These are phyloP conservation scores for Tautogolabrus adspersus DNA, from an alignment of 2,113 vertebrate genomes.

Conservation along the genomic window DNA sequence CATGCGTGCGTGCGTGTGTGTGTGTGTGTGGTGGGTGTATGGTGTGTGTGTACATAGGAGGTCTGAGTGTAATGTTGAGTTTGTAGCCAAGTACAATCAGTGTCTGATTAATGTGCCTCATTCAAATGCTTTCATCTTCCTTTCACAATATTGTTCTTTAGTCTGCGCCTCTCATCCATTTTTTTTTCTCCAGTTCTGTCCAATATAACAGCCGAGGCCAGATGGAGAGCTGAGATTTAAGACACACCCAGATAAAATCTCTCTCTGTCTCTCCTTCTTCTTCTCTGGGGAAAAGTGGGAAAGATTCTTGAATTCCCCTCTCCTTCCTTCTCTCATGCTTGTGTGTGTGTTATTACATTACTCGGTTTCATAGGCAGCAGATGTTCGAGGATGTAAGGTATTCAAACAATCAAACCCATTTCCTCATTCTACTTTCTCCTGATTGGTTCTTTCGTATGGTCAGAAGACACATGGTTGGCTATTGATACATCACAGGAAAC, in stretches of 20 bases:
- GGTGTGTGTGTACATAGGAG: background rate
- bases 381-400: slow-evolving; percentile 70
- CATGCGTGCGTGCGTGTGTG: background rate
- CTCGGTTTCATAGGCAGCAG: slow-evolving; percentile 71
- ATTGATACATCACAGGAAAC: slow-evolving; percentile 24
- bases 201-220: slow-evolving; percentile 54
- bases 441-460: slow-evolving; percentile 44
- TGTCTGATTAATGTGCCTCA: slow-evolving; percentile 42
- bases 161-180: slow-evolving; percentile 36
- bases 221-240: slow-evolving; percentile 62
- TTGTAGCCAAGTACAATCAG: slow-evolving; percentile 56
- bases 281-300: slow-evolving; percentile 57
- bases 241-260: slow-evolving; percentile 76
- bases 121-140: slow-evolving; percentile 65
- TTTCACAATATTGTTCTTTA: slow-evolving; percentile 63
- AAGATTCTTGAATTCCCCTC: slow-evolving; percentile 67
- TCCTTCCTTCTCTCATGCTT: slow-evolving; percentile 12
- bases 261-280: slow-evolving; percentile 31
- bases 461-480: slow-evolving; percentile 16
- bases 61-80: slow-evolving; percentile 4
- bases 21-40: background rate
- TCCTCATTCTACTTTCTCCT: slow-evolving; percentile 58
- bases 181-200: slow-evolving; percentile 44
- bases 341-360: slow-evolving; percentile 50
- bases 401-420: slow-evolving; percentile 48